Evolutionary conservation across 2,797 vertebrate genomes (phyloP).

Genomic region (Australoheros facetus): DNA sequence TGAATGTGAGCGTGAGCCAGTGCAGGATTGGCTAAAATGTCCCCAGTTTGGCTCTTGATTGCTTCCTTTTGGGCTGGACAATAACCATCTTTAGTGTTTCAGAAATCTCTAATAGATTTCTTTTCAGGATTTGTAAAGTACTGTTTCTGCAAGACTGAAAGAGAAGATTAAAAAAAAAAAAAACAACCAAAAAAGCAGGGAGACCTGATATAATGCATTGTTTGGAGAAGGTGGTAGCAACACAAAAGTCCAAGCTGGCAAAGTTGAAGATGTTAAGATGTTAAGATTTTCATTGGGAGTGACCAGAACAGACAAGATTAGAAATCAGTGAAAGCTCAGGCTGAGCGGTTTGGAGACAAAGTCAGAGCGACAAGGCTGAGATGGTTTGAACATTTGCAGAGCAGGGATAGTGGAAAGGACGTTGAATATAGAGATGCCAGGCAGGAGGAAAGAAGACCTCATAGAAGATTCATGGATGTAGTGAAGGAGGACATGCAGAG

Average conservation of each 20-base stretch:
- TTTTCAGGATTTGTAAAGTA: background rate
- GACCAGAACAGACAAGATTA: background rate
- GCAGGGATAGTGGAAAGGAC: background rate
- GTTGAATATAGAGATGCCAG: background rate
- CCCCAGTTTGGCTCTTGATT: accelerated
- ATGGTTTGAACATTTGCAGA: background rate
- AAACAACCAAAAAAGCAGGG: background rate
- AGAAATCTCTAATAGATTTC: background rate
- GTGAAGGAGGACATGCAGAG: background rate
- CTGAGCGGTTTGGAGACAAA: background rate
- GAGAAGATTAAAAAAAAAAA: background rate
- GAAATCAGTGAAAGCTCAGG: background rate
- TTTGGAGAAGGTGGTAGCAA: background rate
- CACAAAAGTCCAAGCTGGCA: background rate
- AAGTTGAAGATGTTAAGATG: background rate
- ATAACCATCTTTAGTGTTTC: background rate
- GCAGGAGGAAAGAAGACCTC: background rate
- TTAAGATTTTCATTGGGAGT: background rate
- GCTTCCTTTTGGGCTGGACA: background rate
- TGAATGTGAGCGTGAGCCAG: background rate
- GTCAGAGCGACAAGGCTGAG: background rate
- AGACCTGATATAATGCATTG: no score
- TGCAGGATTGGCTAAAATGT: background rate
- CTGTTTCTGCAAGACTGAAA: background rate
- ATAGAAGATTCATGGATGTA: background rate